These are phyloP conservation scores for Hippocampus guttulatus DNA, from an alignment of 2,113 vertebrate genomes.

Conservation along the genomic window DNA sequence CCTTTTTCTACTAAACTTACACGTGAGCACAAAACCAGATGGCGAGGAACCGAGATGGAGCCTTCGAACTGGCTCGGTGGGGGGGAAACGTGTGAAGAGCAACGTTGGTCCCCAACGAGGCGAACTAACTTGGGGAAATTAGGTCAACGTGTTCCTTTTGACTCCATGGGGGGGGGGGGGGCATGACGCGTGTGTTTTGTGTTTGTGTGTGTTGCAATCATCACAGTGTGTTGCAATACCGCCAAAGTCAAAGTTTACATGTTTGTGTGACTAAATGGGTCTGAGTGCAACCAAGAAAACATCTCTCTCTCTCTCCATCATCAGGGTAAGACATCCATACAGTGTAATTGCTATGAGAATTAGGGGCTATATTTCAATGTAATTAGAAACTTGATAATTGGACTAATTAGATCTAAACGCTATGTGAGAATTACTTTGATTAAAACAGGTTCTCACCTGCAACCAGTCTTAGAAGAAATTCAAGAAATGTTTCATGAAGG, in stretches of 20 bases:
- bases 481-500: neutral
- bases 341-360: conserved; percentile 80
- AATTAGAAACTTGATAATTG: conserved; percentile 82
- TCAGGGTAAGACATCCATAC: conserved; percentile 72
- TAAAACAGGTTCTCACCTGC: conserved; percentile 72
- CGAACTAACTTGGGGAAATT: conserved; percentile 68
- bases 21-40: conserved; percentile 33
- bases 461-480: neutral
- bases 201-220: conserved; percentile 26
- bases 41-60: conserved; percentile 40
- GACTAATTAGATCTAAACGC: conserved; percentile 82
- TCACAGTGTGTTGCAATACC: conserved; percentile 19
- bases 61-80: conserved; percentile 51
- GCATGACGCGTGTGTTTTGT: conserved; percentile 42
- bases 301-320: conserved; percentile 11
- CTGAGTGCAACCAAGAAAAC: too few species aligned
- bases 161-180: conserved; percentile 29
- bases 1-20: conserved; percentile 28
- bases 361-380: conserved; percentile 78
- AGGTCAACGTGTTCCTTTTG: conserved; percentile 70
- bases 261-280: too few species aligned
- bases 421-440: conserved; percentile 79
- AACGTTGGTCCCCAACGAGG: conserved; percentile 68
- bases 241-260: conserved; percentile 5
- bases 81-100: conserved; percentile 62